Evolutionary conservation across 2,888 invertebrate species (phyloP).

Genomic region (Cosmorhoe ocellata): DNA sequence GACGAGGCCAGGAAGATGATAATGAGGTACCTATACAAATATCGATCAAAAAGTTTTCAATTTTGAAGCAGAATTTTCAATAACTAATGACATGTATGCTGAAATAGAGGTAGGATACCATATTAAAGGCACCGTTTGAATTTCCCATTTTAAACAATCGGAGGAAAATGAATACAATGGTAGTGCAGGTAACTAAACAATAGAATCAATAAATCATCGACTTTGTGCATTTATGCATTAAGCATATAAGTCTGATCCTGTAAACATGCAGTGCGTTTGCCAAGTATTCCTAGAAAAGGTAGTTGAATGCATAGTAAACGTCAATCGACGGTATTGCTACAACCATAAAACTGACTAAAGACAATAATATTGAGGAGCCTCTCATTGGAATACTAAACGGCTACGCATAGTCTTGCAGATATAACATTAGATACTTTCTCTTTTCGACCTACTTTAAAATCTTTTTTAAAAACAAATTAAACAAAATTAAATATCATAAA

Average conservation of each 20-base stretch:
- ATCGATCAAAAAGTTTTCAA: too few relatives aligned
- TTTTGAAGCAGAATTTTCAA: too few relatives aligned
- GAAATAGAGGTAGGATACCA: too few relatives aligned
- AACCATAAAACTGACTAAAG: slow-evolving; percentile 21
- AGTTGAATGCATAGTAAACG: slow-evolving; percentile 22
- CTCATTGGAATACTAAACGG: slow-evolving; percentile 8
- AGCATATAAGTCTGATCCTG: background rate
- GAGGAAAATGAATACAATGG: background rate
- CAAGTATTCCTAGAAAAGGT: slow-evolving; percentile 27
- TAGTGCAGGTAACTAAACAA: background rate
- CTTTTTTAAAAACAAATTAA: background rate
- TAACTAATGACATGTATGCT: too few relatives aligned
- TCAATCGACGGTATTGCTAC: slow-evolving; percentile 20
- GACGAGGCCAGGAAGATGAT: too few relatives aligned
- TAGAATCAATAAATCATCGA: background rate
- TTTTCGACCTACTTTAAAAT: background rate
- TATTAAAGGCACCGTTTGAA: background rate
- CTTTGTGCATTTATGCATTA: slow-evolving; percentile 1
- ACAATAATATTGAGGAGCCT: slow-evolving; percentile 18
- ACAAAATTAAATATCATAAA: background rate
- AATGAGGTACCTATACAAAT: too few relatives aligned
- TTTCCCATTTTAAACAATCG: background rate
- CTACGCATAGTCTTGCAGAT: background rate
- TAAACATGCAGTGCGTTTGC: slow-evolving; percentile 14
- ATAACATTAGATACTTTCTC: background rate